These are phyloP conservation scores for Geopemphigus sp. DNA, from an alignment of 1,140 invertebrate genomes.

Conservation along the genomic window DNA sequence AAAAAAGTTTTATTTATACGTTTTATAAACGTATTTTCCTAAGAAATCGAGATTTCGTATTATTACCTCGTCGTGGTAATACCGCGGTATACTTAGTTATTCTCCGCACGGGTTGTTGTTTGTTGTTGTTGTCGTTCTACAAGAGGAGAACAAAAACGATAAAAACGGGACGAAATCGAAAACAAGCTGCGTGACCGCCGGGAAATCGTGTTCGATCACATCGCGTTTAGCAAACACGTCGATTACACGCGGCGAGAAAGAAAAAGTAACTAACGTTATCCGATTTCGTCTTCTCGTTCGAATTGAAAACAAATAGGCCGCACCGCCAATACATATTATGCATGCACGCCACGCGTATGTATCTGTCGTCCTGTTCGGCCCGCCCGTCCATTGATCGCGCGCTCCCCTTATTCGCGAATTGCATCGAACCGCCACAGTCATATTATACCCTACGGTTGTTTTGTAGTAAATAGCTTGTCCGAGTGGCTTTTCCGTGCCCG, in stretches of 20 bases:
- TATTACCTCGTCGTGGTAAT: no score
- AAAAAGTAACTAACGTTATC: background rate
- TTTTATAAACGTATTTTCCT: no score
- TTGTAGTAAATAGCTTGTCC: background rate
- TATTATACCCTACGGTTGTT: background rate
- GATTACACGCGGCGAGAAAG: background rate
- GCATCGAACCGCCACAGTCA: background rate
- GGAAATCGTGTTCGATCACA: constrained; percentile 12
- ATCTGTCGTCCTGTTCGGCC: no score
- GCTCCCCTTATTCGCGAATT: background rate
- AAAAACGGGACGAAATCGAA: constrained; percentile 1
- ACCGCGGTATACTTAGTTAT: background rate
- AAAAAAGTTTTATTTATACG: no score
- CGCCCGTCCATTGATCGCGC: background rate
- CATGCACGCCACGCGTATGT: no score
- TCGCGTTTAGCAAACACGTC: constrained; percentile 20
- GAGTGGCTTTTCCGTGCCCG: background rate
- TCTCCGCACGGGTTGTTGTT: background rate
- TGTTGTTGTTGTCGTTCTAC: background rate
- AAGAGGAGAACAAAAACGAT: background rate
- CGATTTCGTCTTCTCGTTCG: background rate
- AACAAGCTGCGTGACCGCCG: background rate
- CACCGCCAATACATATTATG: no score
- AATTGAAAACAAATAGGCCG: constrained; percentile 45
- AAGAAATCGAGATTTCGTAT: background rate